Percentiles rank a stretch among this genome's conserved stretches.
Conservation (phyloP, 2,888 invertebrate species). For the Drosophila seclusa region DNA sequence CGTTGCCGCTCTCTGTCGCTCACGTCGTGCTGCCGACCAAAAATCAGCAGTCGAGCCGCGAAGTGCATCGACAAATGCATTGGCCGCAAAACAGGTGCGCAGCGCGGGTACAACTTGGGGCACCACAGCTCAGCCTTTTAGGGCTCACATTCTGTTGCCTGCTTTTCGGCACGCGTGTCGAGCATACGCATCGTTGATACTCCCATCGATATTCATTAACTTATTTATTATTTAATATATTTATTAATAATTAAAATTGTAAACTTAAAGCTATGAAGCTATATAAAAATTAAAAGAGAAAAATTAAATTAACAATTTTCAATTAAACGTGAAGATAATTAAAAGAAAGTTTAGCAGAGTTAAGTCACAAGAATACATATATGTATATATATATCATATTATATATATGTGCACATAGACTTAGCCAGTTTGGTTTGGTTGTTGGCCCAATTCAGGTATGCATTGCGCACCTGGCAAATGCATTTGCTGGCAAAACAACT, state of each 20-base stretch:
- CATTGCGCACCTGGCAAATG: conserved; percentile 74
- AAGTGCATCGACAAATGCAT: conserved; percentile 58
- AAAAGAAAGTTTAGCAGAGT: not conserved
- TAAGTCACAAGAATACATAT: not conserved
- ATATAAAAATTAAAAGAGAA: not conserved
- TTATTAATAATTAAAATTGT: no score
- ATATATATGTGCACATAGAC: not conserved
- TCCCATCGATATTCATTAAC: not conserved
- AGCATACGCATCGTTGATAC: not conserved
- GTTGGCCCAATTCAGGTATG: not conserved
- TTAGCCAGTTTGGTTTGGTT: not conserved
- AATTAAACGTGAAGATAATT: not conserved
- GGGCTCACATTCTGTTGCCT: conserved; percentile 23
- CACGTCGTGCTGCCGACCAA: conserved; percentile 27
- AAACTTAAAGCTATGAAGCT: not conserved
- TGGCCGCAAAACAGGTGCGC: conserved; percentile 48
- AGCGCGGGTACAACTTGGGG: conserved; percentile 4
- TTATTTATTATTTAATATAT: not conserved
- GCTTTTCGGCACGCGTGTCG: conserved; percentile 14
- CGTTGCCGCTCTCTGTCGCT: conserved; percentile 21
- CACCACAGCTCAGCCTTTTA: not conserved
- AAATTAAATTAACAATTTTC: not conserved
- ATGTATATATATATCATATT: not conserved
- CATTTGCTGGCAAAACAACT: conserved; percentile 76
- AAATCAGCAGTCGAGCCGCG: conserved; percentile 34